Evolutionary conservation across 2,113 vertebrate species (phyloP).

Genomic region (Antechinus flavipes): DNA sequence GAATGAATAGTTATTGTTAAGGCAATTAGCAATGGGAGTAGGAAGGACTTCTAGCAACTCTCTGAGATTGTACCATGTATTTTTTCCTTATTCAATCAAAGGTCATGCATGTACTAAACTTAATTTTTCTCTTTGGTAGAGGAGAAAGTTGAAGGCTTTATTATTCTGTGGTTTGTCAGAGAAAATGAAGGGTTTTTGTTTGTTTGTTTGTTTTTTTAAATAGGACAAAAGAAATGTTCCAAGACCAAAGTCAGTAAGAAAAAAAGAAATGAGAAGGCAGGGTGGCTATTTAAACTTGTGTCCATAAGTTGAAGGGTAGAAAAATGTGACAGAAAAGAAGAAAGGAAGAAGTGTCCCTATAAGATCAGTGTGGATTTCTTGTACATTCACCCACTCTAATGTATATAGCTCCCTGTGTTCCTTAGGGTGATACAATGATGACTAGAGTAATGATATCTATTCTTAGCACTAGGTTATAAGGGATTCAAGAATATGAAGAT

Average conservation of each 20-base stretch:
- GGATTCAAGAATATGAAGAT: not conserved
- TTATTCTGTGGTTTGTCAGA: not conserved
- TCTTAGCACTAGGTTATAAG: not conserved
- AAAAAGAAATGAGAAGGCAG: not conserved
- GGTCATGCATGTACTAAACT: not conserved
- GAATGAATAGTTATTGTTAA: not conserved
- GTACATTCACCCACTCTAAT: not conserved
- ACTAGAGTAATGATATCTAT: not conserved
- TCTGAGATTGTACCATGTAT: not conserved
- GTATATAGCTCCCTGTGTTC: not conserved
- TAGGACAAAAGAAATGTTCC: not conserved
- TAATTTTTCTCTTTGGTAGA: not conserved
- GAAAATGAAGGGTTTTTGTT: not conserved
- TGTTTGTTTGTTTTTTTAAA: too few species aligned
- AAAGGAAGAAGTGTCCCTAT: not conserved
- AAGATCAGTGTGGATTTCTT: not conserved
- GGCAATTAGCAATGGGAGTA: not conserved
- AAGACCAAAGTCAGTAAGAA: not conserved
- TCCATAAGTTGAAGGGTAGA: not conserved
- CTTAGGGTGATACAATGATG: not conserved
- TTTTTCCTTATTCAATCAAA: not conserved
- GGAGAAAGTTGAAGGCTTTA: not conserved
- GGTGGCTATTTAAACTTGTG: too few species aligned
- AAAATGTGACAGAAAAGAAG: not conserved
- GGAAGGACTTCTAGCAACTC: not conserved